These are phyloP conservation scores for Eclectus roratus DNA, from an alignment of 2,113 vertebrate genomes.

Conservation along the genomic window DNA sequence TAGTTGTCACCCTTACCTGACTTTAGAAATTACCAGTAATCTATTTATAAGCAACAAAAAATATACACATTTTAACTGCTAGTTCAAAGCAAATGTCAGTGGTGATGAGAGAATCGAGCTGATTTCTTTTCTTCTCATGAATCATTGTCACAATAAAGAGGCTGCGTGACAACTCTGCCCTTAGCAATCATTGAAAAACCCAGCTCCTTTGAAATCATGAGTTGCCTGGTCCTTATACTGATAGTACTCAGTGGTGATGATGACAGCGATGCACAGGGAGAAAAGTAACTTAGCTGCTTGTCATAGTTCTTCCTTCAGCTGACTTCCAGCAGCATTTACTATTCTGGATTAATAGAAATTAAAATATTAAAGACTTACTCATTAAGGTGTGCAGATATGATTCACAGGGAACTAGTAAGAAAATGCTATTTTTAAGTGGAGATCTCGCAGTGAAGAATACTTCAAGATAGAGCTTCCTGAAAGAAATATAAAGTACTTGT, in stretches of 20 bases:
- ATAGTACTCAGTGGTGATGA: background rate
- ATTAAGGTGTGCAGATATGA: constrained; percentile 46
- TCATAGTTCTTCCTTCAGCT: background rate
- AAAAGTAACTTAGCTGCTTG: background rate
- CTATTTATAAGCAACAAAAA: constrained; percentile 9
- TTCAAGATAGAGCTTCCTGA: background rate
- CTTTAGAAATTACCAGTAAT: background rate
- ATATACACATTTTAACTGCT: background rate
- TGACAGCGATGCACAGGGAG: constrained; percentile 24
- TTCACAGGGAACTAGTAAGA: background rate
- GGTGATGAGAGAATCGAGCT: constrained; percentile 25
- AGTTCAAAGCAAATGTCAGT: constrained; percentile 43
- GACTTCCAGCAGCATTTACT: constrained; percentile 27
- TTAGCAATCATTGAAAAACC: constrained; percentile 37
- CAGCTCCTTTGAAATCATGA: constrained; percentile 36
- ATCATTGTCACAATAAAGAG: constrained; percentile 51
- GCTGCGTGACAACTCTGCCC: constrained; percentile 26
- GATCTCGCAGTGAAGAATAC: background rate
- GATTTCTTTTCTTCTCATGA: constrained; percentile 52
- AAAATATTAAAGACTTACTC: constrained; percentile 58
- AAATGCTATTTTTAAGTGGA: constrained; percentile 28
- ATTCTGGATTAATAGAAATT: constrained; percentile 53
- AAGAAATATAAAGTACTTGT: constrained; percentile 23
- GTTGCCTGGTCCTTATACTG: background rate
- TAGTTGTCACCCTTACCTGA: background rate